Conservation (phyloP, 30 jellyfish, hydroid and myxozoan genomes). For the Aurelia sp. region DNA sequence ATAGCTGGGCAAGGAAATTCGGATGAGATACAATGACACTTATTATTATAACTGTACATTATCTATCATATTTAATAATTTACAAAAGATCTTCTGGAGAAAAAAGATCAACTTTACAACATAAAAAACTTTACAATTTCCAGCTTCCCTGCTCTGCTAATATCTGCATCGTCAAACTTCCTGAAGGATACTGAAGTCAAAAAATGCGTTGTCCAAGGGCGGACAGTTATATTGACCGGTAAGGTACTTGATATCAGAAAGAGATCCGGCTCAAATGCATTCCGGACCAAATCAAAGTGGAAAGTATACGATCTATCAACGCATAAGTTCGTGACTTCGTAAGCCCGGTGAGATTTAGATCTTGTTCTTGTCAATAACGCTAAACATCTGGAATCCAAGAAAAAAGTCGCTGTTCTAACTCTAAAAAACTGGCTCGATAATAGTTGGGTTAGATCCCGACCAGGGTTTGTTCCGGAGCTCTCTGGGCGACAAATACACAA, state of each 20-base stretch:
- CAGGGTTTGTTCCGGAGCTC: conserved; percentile 87
- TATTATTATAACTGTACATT: too few species aligned
- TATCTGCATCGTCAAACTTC: conserved; percentile 45
- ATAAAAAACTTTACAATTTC: conserved; percentile 35
- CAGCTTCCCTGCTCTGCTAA: conserved; percentile 26
- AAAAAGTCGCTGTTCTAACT: conserved; percentile 53
- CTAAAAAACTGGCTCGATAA: conserved; percentile 66
- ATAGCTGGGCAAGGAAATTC: too few species aligned
- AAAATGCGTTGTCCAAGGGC: conserved; percentile 90
- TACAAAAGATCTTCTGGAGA: too few species aligned
- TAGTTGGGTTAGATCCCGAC: conserved; percentile 83
- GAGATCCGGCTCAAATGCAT: conserved; percentile 20
- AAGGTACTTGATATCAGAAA: conserved; percentile 44
- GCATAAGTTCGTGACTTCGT: conserved; percentile 89
- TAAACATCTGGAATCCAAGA: conserved; percentile 90
- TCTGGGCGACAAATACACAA: conserved; percentile 95
- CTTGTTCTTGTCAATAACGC: conserved; percentile 78
- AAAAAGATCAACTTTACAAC: not conserved
- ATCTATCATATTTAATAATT: too few species aligned
- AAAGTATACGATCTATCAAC: conserved; percentile 79
- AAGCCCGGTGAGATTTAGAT: conserved; percentile 64
- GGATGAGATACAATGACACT: too few species aligned
- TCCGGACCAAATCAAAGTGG: conserved; percentile 51
- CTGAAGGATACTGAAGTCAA: conserved; percentile 74
- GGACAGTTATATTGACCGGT: conserved; percentile 67